Conservation (phyloP, 2,888 invertebrate genomes). For the Elaeidobius kamerunicus region DNA sequence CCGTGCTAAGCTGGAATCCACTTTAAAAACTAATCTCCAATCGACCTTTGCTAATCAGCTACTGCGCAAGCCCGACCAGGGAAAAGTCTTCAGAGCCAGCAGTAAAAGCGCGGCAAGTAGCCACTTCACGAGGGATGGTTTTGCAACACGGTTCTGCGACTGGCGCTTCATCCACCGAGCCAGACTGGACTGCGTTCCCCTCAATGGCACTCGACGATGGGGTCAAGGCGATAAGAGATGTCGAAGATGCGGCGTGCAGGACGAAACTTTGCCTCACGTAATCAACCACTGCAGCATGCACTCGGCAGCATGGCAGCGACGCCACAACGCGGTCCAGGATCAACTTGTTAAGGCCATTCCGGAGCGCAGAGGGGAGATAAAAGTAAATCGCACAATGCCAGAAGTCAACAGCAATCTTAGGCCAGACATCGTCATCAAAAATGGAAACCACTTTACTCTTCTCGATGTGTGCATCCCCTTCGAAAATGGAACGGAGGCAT, state of each 20-base stretch:
- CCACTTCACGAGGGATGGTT: slow-evolving; percentile 34
- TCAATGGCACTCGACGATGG: slow-evolving; percentile 31
- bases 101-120: slow-evolving; percentile 30
- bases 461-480: slow-evolving; percentile 21
- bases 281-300: slow-evolving; percentile 42
- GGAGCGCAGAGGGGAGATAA: not conserved
- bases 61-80: slow-evolving; percentile 34
- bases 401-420: not conserved
- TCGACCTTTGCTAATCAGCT: not conserved
- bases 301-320: slow-evolving; percentile 36
- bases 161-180: slow-evolving; percentile 47
- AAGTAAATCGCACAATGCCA: slow-evolving; percentile 2
- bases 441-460: not conserved
- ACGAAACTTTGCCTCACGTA: slow-evolving; percentile 44
- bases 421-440: not conserved
- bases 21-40: too few species aligned
- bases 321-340: slow-evolving; percentile 35
- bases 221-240: slow-evolving; percentile 30
- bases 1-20: too few species aligned
- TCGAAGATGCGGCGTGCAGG: slow-evolving; percentile 33
- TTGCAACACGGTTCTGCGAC: slow-evolving; percentile 42
- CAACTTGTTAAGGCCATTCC: slow-evolving; percentile 38
- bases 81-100: slow-evolving; percentile 36
- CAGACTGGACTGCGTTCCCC: slow-evolving; percentile 40
- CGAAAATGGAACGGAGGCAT: slow-evolving; percentile 15